Evolutionary conservation across 2,888 invertebrate genomes (phyloP).

Genomic region (Amiota minor): DNA sequence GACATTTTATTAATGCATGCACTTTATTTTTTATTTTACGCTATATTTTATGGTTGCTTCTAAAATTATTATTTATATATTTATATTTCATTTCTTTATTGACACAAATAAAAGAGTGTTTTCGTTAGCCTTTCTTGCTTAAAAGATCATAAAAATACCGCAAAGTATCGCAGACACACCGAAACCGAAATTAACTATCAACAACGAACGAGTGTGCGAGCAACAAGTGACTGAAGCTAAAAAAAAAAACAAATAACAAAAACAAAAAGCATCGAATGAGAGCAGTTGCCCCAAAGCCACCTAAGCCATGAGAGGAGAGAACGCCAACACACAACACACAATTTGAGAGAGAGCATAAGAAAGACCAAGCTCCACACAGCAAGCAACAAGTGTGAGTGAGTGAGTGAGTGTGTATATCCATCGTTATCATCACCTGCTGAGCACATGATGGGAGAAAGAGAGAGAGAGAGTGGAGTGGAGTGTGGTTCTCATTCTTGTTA

Average conservation of each 20-base stretch:
- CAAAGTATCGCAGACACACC: no score
- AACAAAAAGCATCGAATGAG: background rate
- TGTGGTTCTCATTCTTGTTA: background rate
- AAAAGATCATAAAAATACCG: no score
- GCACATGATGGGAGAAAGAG: background rate
- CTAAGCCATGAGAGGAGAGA: no score
- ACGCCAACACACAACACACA: no score
- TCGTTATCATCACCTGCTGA: background rate
- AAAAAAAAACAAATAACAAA: background rate
- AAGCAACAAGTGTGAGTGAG: constrained; percentile 10
- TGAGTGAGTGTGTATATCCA: background rate
- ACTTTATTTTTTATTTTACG: constrained; percentile 17
- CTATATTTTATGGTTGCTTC: background rate
- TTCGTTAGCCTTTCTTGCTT: no score
- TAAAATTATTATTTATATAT: no score
- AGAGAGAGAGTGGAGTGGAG: no score
- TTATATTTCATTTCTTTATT: no score
- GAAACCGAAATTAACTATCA: background rate
- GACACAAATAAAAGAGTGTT: no score
- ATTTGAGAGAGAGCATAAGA: background rate
- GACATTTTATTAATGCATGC: constrained; percentile 40
- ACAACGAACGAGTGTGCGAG: constrained; percentile 29
- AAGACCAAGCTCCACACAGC: background rate
- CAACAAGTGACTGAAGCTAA: constrained; percentile 42
- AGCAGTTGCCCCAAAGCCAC: background rate